Percentiles rank a stretch among this genome's conserved stretches.
Evolutionary conservation across 2,113 vertebrate genomes (phyloP).

Genomic region (Electrona antarctica): DNA sequence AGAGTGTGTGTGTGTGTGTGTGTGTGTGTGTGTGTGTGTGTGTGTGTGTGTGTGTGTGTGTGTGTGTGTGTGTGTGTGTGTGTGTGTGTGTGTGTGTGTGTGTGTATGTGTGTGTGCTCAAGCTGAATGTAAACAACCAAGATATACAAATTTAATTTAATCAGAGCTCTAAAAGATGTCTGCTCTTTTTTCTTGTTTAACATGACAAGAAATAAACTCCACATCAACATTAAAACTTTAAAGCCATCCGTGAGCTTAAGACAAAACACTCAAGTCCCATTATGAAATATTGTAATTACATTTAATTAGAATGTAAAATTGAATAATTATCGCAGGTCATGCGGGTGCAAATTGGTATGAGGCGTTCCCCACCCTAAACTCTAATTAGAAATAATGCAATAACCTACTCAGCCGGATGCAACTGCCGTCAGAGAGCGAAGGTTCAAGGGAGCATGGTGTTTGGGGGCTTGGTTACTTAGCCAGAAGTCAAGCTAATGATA

Average conservation of each 20-base stretch:
- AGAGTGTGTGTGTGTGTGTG: neutral
- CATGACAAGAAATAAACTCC: neutral
- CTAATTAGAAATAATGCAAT: conserved; percentile 65
- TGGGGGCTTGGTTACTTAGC: conserved; percentile 69
- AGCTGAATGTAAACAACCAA: conserved; percentile 5
- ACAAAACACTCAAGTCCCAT: conserved; percentile 8
- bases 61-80: neutral
- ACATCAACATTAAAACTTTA: neutral
- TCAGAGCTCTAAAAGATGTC: conserved; percentile 16
- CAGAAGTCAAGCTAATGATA: conserved; percentile 56
- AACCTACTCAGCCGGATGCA: conserved; percentile 62
- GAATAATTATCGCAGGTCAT: conserved; percentile 60
- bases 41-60: no score
- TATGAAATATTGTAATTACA: conserved; percentile 55
- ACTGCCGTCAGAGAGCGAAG: conserved; percentile 44
- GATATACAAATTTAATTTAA: conserved; percentile 18
- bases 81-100: conserved; percentile 24
- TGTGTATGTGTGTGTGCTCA: neutral
- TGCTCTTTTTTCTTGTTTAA: conserved; percentile 11
- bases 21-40: conserved; percentile 7
- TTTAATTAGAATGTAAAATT: conserved; percentile 65
- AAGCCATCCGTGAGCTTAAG: neutral
- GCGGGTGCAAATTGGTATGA: conserved; percentile 63
- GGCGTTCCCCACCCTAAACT: conserved; percentile 44
- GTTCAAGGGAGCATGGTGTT: conserved; percentile 56